Evolutionary conservation across 2,888 invertebrate genomes (phyloP).

Genomic region (Tetramorium bicarinatum): DNA sequence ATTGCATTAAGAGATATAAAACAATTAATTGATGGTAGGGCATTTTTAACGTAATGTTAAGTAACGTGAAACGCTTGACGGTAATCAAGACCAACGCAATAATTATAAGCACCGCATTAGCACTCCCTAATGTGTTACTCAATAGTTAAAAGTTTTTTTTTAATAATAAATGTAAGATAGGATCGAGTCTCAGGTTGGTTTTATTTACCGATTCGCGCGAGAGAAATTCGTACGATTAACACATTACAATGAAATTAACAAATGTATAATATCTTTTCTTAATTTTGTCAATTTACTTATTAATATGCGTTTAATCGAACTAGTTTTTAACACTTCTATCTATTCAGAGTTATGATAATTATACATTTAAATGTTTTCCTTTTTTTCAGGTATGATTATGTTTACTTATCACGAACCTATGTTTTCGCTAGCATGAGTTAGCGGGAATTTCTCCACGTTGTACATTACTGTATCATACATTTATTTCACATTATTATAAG

Average conservation of each 20-base stretch:
- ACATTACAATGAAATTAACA: conserved; percentile 38
- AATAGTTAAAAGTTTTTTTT: neutral
- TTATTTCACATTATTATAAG: conserved; percentile 50
- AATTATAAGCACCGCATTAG: conserved; percentile 6
- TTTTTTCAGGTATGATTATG: conserved; percentile 82
- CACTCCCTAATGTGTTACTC: neutral
- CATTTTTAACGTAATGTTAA: conserved; percentile 20
- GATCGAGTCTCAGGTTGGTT: neutral
- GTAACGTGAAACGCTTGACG: conserved; percentile 39
- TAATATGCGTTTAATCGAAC: conserved; percentile 51
- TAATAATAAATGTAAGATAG: neutral
- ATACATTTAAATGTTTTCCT: conserved; percentile 76
- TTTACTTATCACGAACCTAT: conserved; percentile 70
- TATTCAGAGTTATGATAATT: conserved; percentile 51
- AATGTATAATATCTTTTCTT: conserved; percentile 22
- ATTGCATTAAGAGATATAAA: conserved; percentile 19
- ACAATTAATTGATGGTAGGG: neutral
- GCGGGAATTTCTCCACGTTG: conserved; percentile 71
- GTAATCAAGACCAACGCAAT: conserved; percentile 48
- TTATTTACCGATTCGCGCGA: conserved; percentile 20
- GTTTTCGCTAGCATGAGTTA: conserved; percentile 76
- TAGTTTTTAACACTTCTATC: conserved; percentile 49
- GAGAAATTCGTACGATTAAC: conserved; percentile 35
- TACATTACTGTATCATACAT: conserved; percentile 60
- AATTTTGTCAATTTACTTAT: conserved; percentile 39